A percentile compares a stretch with the other conserved stretches of the same genome.
Evolutionary conservation across 2,797 vertebrate species (phyloP).

Genomic region (Argya squamiceps): DNA sequence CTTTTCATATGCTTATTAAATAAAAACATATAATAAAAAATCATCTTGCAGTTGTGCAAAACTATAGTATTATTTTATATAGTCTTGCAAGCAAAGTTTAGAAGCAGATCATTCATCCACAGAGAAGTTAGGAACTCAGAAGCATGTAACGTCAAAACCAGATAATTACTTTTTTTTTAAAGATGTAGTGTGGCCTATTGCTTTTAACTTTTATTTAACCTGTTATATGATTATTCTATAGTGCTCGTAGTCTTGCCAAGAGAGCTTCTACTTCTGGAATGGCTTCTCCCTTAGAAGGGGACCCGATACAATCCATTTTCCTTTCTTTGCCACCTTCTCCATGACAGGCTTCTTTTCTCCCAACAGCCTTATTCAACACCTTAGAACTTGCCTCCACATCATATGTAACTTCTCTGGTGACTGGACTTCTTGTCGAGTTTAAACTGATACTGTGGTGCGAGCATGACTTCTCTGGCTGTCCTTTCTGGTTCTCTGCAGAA

Average conservation of each 20-base stretch:
- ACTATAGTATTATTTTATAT: neutral
- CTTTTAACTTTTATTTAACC: conserved; percentile 45
- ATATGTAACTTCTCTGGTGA: conserved; percentile 85
- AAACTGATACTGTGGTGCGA: conserved; percentile 85
- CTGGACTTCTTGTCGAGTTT: conserved; percentile 76
- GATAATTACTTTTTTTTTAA: conserved; percentile 38
- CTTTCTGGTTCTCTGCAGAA: conserved; percentile 89
- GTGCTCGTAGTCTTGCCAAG: conserved; percentile 89
- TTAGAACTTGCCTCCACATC: conserved; percentile 79
- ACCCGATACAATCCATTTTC: conserved; percentile 65
- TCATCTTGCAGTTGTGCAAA: neutral
- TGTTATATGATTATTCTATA: conserved; percentile 75
- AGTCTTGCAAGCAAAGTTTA: conserved; percentile 27
- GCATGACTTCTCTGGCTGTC: conserved; percentile 85
- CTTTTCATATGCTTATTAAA: neutral
- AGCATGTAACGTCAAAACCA: conserved; percentile 12
- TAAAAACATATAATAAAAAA: conserved; percentile 26
- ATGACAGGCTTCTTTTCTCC: conserved; percentile 67
- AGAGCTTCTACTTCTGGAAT: conserved; percentile 92
- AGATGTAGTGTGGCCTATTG: conserved; percentile 21
- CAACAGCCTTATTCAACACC: conserved; percentile 70
- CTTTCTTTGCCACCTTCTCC: conserved; percentile 73
- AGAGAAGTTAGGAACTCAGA: conserved; percentile 37
- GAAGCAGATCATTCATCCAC: neutral
- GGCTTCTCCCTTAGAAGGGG: conserved; percentile 79